Conservation (phyloP, 2,113 vertebrate species). For the Anser brachyrhynchus region DNA sequence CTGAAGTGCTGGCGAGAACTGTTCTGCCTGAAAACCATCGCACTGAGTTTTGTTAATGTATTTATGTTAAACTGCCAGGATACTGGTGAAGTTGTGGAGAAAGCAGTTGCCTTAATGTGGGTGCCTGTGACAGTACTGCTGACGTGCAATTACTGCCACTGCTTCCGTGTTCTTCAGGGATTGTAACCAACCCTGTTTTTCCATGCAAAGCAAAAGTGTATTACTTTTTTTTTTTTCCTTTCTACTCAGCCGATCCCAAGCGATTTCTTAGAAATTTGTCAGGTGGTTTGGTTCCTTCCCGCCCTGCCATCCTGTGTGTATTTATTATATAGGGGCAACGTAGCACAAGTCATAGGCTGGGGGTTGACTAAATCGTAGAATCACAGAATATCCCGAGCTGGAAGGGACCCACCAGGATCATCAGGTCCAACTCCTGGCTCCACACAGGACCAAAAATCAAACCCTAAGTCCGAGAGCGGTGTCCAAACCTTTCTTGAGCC, state of each 20-base stretch:
- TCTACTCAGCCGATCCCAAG: neutral
- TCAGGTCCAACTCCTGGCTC: too few species aligned
- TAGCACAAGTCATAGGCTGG: neutral
- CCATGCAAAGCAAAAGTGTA: neutral
- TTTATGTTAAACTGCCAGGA: neutral
- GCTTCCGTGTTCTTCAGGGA: neutral
- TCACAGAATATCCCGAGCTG: too few species aligned
- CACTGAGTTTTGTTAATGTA: rapidly evolving
- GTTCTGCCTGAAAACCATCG: neutral
- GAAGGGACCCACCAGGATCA: too few species aligned
- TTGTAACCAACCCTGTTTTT: neutral
- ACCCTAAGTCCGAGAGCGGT: too few species aligned
- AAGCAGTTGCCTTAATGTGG: neutral
- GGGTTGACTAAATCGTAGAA: too few species aligned
- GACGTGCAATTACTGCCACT: neutral
- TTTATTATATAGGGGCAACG: neutral
- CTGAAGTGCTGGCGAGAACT: neutral
- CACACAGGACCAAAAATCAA: too few species aligned
- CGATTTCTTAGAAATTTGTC: neutral
- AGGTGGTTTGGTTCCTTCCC: neutral
- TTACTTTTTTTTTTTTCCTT: neutral
- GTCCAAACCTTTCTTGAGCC: too few species aligned
- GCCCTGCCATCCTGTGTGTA: neutral
- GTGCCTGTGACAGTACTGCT: neutral
- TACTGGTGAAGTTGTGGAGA: neutral